Evolutionary conservation across 2,113 vertebrate species (phyloP), one percentile per base, ranked within the genome.

Genomic region (Mustela nigripes): DNA sequence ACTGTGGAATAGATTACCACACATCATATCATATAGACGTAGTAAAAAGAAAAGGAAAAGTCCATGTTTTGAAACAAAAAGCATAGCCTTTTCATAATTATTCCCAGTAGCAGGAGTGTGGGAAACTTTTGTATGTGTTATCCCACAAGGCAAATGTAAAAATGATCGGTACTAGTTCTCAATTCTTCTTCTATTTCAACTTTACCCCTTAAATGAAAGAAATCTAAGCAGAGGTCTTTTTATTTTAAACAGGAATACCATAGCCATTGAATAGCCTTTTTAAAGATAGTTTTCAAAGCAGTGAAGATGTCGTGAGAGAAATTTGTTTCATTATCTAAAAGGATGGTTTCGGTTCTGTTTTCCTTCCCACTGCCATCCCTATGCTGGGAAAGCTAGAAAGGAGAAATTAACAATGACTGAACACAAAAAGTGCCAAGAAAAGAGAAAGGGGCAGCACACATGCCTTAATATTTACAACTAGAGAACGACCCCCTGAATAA

Each of bases 21-120:
- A 50, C 28, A 53, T 53, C 76, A 50, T n/a, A 31, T 79, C 76
- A 53, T 53, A 21, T 79, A 53, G 48, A 21, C 21, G 18, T n/a
- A 33, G 5, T 79, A 79, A 79, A 33, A 53, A 79, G 31, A 53
- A 79, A 79, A 74, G 71, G 18, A 79, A 53, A 50, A 53, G 39
- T 71, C 15, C 15, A 28, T 86, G 62, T 84, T 87, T 80, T 92
- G 31, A 84, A 95, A 62, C 58, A 48, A 91, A 74, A 93, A 92
- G 26, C 50, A 73, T 69, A 63, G 36, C 53, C 26, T 96, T 93
- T 76, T 78, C 33, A 26, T 79, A 45, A 91, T 82, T 82, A 76
- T 85, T 86, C n/a, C 65, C 24, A 81, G 14, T 85, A 82, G 39
- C 4, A 18, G 31, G 12, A 84, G 3, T 48, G 14, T 10, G 21